Percentiles rank a stretch among this genome's conserved stretches.
phyloP scores from a whole-genome alignment of 2,797 vertebrate genomes.

The Sebastes kiyomatsui region DNA sequence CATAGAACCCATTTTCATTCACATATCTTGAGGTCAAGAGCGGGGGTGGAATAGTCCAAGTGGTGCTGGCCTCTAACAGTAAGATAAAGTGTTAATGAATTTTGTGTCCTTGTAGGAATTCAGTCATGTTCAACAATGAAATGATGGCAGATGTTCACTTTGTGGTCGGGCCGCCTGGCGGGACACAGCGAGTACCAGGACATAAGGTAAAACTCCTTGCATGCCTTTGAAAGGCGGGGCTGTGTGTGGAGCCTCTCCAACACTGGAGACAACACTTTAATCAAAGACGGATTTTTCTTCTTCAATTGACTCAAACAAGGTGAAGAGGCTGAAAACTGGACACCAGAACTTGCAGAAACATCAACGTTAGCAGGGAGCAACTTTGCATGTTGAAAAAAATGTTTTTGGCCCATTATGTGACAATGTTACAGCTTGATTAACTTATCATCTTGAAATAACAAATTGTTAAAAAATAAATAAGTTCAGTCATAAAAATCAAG shows the following conservation, averaged over 20 bases:
- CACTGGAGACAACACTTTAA: not conserved
- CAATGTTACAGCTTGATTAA: not conserved
- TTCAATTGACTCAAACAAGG: not conserved
- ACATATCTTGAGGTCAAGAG: too few species aligned
- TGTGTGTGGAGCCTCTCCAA: not conserved
- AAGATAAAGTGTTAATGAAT: not conserved
- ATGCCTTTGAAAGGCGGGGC: too few species aligned
- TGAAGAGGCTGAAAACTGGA: not conserved
- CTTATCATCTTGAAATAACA: not conserved
- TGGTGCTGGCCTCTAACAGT: not conserved
- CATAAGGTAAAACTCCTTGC: slow-evolving; percentile 86
- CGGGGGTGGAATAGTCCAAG: too few species aligned
- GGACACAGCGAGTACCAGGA: slow-evolving; percentile 93
- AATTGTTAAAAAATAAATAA: not conserved
- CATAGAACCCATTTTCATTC: too few species aligned
- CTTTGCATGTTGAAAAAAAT: not conserved
- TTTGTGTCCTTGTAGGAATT: slow-evolving; percentile 85
- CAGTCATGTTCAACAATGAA: slow-evolving; percentile 99
- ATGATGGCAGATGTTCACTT: slow-evolving; percentile 99
- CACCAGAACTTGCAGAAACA: not conserved
- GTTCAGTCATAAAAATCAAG: not conserved
- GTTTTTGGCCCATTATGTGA: too few species aligned
- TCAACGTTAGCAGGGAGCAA: not conserved
- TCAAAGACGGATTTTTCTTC: not conserved
- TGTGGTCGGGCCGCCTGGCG: slow-evolving; percentile 94